Evolutionary conservation across 2,113 vertebrate species (phyloP), one percentile per base, ranked within the genome.

Genomic region (Barbus barbus): DNA sequence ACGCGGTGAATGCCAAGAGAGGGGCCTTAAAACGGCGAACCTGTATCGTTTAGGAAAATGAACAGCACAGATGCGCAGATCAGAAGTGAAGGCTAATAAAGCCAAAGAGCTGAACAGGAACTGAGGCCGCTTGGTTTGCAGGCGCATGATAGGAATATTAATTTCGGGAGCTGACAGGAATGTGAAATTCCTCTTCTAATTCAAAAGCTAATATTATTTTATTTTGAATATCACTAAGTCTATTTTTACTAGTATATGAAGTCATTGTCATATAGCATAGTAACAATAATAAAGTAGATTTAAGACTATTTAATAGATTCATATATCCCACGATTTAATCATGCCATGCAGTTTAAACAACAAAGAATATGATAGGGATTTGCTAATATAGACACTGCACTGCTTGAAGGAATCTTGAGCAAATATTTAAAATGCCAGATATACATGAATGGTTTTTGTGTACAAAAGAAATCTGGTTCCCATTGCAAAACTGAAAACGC

Each of bases 1-100:
- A 95, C 95, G 95, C 95, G 95, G 95, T 95, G 94, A 95, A 95
- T 95, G 95, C 94, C 94, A 95, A 95, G 94, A 95, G 94, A 91
- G 92, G 90, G 87, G 88, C 86, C 86, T 90, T 89, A 88, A 90
- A 91, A 91, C 90, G 22, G 26, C 86, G 11, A 72, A 77, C 38
- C 79, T 4, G 75, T 24, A 3, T 46, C 72, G 53, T 78, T 33
- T 13, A 1, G 24, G 11, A n/a, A 78, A 38, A 44, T 18, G 56
- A 12, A 36, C 56, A 24, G 76, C 76, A 41, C 6, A 58, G 38
- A 78, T 60, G 20, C 11, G 75, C 33, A 60, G 51, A 78, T 78
- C 3, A 0, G 3, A 4, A 61, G 53, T 18, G n/a, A 61, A 26
- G n/a, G 46, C 38, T 41, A 58, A 16, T 79, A 58, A 44, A 31